These are phyloP conservation scores for Coptodon rendalli DNA, from an alignment of 2,113 vertebrate genomes.

Conservation along the genomic window DNA sequence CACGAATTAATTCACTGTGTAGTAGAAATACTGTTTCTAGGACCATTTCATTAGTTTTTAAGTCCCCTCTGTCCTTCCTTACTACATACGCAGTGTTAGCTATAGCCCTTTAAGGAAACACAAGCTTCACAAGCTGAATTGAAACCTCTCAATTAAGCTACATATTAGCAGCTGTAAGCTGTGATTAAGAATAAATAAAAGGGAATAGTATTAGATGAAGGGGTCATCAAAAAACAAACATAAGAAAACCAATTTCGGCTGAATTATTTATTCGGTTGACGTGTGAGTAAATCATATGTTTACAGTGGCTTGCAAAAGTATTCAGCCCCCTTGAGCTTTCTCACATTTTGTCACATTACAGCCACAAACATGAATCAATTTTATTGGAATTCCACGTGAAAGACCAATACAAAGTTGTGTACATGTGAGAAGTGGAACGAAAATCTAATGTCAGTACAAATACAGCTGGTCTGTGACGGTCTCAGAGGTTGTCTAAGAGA, in stretches of 20 bases:
- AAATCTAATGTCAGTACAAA: too few species aligned
- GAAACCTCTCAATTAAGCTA: not conserved
- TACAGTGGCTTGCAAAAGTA: too few species aligned
- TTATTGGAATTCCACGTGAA: too few species aligned
- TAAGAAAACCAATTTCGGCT: not conserved
- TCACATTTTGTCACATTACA: too few species aligned
- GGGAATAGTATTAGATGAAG: not conserved
- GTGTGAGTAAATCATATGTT: not conserved
- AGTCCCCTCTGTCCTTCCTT: not conserved
- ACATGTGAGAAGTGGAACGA: too few species aligned
- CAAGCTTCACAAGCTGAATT: not conserved
- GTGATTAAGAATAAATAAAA: not conserved
- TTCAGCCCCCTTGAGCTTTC: too few species aligned
- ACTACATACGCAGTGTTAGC: not conserved
- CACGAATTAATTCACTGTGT: accelerated
- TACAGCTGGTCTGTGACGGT: too few species aligned
- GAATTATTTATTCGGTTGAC: not conserved
- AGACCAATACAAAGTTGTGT: too few species aligned
- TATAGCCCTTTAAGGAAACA: not conserved
- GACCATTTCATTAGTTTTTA: not conserved
- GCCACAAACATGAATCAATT: too few species aligned
- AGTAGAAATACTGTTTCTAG: not conserved
- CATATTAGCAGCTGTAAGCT: not conserved
- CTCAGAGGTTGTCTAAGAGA: too few species aligned
- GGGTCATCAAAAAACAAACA: not conserved